Evolutionary conservation across 1,140 invertebrate genomes (phyloP), one percentile per base, ranked within the genome.

Genomic region (Platyscapa corneri): DNA sequence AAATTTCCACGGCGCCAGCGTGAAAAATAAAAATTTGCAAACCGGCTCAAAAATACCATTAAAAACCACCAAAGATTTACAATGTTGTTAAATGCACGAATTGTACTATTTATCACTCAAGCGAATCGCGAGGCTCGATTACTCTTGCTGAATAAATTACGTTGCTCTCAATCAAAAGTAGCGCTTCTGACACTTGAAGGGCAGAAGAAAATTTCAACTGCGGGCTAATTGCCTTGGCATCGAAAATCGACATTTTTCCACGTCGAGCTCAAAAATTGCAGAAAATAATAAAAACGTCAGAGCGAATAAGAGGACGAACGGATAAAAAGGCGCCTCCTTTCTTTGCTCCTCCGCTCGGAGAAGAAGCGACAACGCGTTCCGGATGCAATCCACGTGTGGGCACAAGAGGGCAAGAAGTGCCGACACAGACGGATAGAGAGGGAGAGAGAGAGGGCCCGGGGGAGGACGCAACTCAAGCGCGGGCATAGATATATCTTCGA

Each of bases 351-450:
- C 16, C n/a, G 12, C 27, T 67, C 18, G 18, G 76, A 39, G 49
- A 34, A 80, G 78, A 42, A 46, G 78, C 32, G 84, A 65, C 64
- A 67, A 82, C 14, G 83, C 75, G 75, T 70, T 32, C 20, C 84
- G 87, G 83, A 83, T 87, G 88, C 82, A 75, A 83, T 76, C 87
- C 88, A 88, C 87, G 89, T 87, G 87, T 87, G 83, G 76, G 16
- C 88, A 86, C 85, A 78, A 70, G 75, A 0, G 27, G 23, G 75
- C 84, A 88, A 89, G 86, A 89, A 89, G 74, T 53, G 83, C 81
- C 84, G 85, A 78, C 83, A 56, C 49, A 39, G 56, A 37, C 20
- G 64, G 34, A 64, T 20, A 64, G 42, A 78, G 53, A 8, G n/a
- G n/a, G 20, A 42, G 34, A 27, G 77, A 39, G 34, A 39, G 74